These are phyloP conservation scores for Iphiclides podalirius DNA, from an alignment of 2,888 invertebrate species.

Conservation along the genomic window DNA sequence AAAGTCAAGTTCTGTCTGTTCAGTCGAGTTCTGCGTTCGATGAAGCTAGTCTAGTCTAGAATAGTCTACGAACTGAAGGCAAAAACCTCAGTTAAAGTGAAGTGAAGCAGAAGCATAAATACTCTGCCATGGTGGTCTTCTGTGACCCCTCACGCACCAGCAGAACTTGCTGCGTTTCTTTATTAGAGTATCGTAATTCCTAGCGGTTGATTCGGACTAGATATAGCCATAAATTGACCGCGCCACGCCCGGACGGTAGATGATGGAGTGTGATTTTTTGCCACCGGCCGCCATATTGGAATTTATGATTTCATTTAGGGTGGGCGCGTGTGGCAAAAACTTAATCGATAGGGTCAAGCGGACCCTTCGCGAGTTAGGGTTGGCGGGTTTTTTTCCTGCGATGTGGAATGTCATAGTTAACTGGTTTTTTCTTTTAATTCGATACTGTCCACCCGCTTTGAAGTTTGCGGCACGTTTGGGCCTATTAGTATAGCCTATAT, in stretches of 20 bases:
- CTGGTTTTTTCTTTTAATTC: conserved; percentile 6
- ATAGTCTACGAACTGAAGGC: too few relatives aligned
- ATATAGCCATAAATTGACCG: conserved; percentile 68
- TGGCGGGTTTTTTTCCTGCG: conserved; percentile 13
- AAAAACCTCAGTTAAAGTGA: too few relatives aligned
- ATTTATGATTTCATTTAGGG: conserved; percentile 72
- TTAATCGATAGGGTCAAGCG: conserved; percentile 54
- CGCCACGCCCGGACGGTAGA: conserved; percentile 48
- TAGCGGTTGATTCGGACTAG: conserved; percentile 37
- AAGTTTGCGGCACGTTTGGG: background rate
- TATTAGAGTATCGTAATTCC: too few relatives aligned
- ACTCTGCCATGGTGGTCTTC: too few relatives aligned
- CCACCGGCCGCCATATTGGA: conserved; percentile 50
- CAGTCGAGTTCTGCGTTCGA: too few relatives aligned
- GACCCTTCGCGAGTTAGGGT: conserved; percentile 21
- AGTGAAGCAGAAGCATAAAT: too few relatives aligned
- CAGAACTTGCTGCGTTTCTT: too few relatives aligned
- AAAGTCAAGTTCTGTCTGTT: too few relatives aligned
- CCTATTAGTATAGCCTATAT: too few relatives aligned
- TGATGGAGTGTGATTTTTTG: conserved; percentile 65
- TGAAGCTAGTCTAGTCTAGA: too few relatives aligned
- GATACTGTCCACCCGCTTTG: background rate
- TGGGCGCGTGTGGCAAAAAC: conserved; percentile 63
- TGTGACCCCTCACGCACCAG: too few relatives aligned
- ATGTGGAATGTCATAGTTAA: conserved; percentile 20